Evolutionary conservation across 30 jellyfish, hydroid and myxozoan species (phyloP).

Genomic region (Aurelia aurita): DNA sequence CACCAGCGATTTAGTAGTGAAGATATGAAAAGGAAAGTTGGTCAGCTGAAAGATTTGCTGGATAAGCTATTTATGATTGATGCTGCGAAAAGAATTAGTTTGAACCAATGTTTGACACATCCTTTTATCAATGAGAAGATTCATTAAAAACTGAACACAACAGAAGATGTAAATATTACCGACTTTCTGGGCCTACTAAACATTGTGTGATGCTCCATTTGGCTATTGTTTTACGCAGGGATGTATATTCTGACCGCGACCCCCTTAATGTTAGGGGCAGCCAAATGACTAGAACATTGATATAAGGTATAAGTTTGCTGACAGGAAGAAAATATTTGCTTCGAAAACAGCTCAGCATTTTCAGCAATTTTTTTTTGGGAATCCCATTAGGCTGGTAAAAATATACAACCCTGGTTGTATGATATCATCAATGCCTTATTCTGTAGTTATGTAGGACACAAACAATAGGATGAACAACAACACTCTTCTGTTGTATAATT

Average conservation of each 20-base stretch:
- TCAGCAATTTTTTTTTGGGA: too few species aligned
- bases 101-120: slow-evolving; percentile 91
- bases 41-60: slow-evolving; percentile 95
- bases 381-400: too few species aligned
- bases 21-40: slow-evolving; percentile 91
- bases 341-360: not conserved
- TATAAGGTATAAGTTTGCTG: not conserved
- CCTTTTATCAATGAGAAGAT: slow-evolving; percentile 93
- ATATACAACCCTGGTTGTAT: too few species aligned
- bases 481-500: too few species aligned
- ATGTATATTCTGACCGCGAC: too few species aligned
- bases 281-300: too few species aligned
- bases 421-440: too few species aligned
- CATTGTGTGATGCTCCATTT: too few species aligned
- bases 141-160: slow-evolving; percentile 15
- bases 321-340: not conserved
- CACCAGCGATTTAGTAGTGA: slow-evolving; percentile 67
- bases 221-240: too few species aligned
- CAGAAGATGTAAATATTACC: not conserved
- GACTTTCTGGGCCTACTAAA: not conserved
- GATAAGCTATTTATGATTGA: slow-evolving; percentile 94
- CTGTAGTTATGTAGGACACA: too few species aligned
- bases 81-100: slow-evolving; percentile 91
- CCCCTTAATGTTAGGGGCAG: too few species aligned
- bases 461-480: too few species aligned